These are phyloP conservation scores for Myrmecobius fasciatus DNA, from an alignment of 2,113 vertebrate genomes.

Conservation along the genomic window DNA sequence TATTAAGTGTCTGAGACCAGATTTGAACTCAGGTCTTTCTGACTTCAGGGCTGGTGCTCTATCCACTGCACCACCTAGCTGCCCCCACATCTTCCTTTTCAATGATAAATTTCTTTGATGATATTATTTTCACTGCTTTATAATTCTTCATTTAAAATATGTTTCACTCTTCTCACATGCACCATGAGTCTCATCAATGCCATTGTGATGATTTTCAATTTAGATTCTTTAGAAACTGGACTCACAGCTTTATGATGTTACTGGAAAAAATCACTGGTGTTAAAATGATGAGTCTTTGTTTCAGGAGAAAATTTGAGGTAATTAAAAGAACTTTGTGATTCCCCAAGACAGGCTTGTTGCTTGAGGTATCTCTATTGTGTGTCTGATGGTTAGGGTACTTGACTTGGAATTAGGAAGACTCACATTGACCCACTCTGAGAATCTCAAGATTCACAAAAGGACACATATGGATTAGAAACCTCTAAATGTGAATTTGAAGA, in stretches of 20 bases:
- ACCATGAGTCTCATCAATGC: not conserved
- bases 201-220: not conserved
- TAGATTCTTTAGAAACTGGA: not conserved
- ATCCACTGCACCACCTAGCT: too few relatives aligned
- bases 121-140: not conserved
- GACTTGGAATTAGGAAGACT: not conserved
- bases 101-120: not conserved
- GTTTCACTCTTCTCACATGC: not conserved
- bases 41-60: too few relatives aligned
- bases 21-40: too few relatives aligned
- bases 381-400: not conserved
- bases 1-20: too few relatives aligned
- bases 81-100: not conserved
- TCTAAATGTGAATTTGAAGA: conserved; percentile 99
- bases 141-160: not conserved
- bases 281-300: not conserved
- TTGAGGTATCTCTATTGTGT: not conserved
- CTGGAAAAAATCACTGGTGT: not conserved
- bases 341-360: not conserved
- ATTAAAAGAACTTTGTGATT: not conserved
- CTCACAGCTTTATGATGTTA: not conserved
- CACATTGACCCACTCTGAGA: conserved; percentile 92
- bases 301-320: not conserved
- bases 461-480: conserved; percentile 99
- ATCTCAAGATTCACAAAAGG: conserved; percentile 99